phyloP scores from a whole-genome alignment of 2,888 invertebrate genomes.

The Sepioteuthis lessoniana region DNA sequence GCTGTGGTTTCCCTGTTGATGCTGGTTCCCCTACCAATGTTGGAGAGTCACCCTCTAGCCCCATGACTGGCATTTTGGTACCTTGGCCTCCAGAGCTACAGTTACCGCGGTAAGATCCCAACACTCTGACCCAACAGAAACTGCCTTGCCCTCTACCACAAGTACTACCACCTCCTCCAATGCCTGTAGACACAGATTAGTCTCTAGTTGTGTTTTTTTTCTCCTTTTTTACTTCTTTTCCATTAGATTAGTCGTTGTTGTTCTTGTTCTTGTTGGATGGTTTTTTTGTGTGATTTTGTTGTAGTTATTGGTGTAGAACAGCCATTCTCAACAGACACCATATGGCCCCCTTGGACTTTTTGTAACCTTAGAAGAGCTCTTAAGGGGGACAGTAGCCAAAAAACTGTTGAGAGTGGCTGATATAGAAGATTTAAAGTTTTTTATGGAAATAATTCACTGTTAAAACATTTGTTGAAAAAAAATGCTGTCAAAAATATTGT shows the following conservation, averaged over 20 bases:
- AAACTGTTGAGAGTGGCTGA: too few species aligned
- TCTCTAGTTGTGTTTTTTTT: not conserved
- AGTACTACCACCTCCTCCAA: not conserved
- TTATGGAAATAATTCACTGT: too few species aligned
- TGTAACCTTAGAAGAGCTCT: too few species aligned
- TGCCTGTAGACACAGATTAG: not conserved
- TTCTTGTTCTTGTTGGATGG: not conserved
- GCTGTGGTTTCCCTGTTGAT: constrained; percentile 36
- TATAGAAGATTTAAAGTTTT: too few species aligned
- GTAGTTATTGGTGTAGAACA: not conserved
- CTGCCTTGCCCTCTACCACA: not conserved
- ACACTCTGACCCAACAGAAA: not conserved
- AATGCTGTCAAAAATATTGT: too few species aligned
- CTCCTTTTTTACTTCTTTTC: not conserved
- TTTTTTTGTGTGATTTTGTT: not conserved
- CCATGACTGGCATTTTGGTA: constrained; percentile 43
- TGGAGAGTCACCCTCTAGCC: constrained; percentile 35
- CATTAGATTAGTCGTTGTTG: not conserved
- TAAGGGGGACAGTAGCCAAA: too few species aligned
- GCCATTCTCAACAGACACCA: not conserved
- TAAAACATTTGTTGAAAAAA: too few species aligned
- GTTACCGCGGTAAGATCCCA: constrained; percentile 37
- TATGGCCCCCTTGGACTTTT: too few species aligned
- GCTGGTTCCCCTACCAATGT: not conserved
- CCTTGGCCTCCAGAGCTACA: constrained; percentile 45